A percentile compares a stretch with the other conserved stretches of the same genome.
phyloP scores from a whole-genome alignment of 2,888 invertebrate species.

The Lacanobia oleracea region DNA sequence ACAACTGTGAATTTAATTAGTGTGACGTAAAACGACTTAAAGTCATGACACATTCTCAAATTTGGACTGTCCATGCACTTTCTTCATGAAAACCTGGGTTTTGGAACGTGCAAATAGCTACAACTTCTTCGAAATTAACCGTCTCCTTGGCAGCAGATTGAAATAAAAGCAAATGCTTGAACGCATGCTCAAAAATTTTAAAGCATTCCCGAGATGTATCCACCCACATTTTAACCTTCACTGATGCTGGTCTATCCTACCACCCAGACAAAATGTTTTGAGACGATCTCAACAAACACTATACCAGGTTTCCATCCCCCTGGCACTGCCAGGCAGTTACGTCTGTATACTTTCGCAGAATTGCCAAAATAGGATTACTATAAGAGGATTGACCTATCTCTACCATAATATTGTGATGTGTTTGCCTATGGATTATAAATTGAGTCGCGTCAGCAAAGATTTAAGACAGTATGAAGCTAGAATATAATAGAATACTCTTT shows the following conservation, averaged over 20 bases:
- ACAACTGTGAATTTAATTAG: too few species aligned
- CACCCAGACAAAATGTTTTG: background rate
- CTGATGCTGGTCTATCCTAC: background rate
- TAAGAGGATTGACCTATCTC: background rate
- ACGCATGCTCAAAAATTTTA: too few species aligned
- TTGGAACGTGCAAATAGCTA: background rate
- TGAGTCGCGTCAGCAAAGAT: background rate
- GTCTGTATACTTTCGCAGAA: background rate
- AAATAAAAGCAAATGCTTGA: too few species aligned
- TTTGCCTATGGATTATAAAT: background rate
- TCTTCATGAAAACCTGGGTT: background rate
- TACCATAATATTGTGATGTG: conserved; percentile 1
- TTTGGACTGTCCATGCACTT: background rate
- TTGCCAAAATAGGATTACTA: conserved; percentile 5
- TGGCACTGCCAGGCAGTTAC: background rate
- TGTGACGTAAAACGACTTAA: too few species aligned
- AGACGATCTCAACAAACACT: background rate
- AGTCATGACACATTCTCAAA: too few species aligned
- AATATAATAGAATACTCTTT: background rate
- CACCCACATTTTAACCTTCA: too few species aligned
- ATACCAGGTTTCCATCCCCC: background rate
- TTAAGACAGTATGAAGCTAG: background rate
- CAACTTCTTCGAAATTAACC: background rate
- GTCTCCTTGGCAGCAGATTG: background rate
- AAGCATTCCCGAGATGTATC: too few species aligned